Evolutionary conservation across 37 sponge, comb jelly and placozoan species (phyloP), one percentile per base, ranked within the genome.

Genomic region (Spongilla lacustris): DNA sequence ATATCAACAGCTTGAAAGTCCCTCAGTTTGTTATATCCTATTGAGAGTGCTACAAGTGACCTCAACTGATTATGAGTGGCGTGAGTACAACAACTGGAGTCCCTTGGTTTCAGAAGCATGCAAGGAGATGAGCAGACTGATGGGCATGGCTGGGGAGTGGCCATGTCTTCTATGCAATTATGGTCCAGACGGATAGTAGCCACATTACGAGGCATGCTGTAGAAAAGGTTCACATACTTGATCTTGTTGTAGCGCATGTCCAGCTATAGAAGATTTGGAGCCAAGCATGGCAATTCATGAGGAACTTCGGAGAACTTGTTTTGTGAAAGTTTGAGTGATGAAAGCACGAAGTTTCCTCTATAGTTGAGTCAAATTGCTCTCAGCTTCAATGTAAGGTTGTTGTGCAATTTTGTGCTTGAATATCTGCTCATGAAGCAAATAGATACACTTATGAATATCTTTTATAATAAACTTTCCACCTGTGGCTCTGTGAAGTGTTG

Each of bases 261-360:
- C 19, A 95, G 36, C 68, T 85, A 81, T 30, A 73, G 26, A 3
- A 95, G 96, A 26, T 87, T 73, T 50, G 96, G 94, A 2, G 88
- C 91, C 12, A 95, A 25, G 50, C 96, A 95, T 28, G 89, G 80
- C 27, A 95, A 85, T 32, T 92, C 91, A 79, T 78, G 80, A 2
- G 96, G 96, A 23, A 95, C 4, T 32, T 74, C 58, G 9, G 67
- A 78, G 81, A 95, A 92, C 26, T 25, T 26, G 80, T 95, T 95
- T 30, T 80, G 46, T n/a, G 93, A 88, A 10, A 95, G 72, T 31
- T 95, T 85, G 9, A 95, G 86, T 0, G 14, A 58, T 17, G 58
- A 19, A 6, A 58, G 58, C 1, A 17, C 58, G 58, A 58, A 19
- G 58, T 58, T 58, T 58, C 58, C 4, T 19, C 14, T 13, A 58